Base-by-base conservation (phyloP, 2,113 vertebrate genomes). In the Hemiprocne comata region DNA sequence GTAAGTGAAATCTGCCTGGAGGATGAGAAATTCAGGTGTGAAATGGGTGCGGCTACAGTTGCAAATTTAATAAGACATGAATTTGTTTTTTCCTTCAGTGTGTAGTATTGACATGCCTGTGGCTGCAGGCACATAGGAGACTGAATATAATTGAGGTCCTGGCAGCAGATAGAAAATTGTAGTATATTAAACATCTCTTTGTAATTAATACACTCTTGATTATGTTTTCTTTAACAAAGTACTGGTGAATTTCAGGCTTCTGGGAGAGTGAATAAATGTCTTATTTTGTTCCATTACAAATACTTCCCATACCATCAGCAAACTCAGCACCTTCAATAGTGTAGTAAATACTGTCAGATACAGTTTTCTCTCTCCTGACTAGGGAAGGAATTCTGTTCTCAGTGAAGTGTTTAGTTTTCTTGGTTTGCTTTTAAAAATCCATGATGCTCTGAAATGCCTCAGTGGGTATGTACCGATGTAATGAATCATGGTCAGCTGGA, bases 21-120 rank as follows among this genome's bases (percentile, higher is more conserved):
- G 97, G 97, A 96, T 95, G 96, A 97, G 89, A 96, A 97, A 95
- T 97, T 98, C 93, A 97, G 81, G 95, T 95, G 95, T 98, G 96
- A 98, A 98, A 96, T 93, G 85, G 85, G 93, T 97, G 96, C 66
- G 85, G 97, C 95, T 97, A 97, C 93, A 96, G 81, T 97, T 97
- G 89, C 94, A 94, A 94, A 97, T 94, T 95, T 97, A 98, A 97
- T 96, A 96, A 97, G 90, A 87, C n/a, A 65, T 53, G 82, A 77
- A 76, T 96, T 83, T 92, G 26, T 70, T 93, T 94, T 91, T 97
- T 95, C 73, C 83, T 97, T 97, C 83, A 87, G 95, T 95, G 96
- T 85, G 85, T 61, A n/a, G 97, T 94, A 94, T 95, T 46, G 79
- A 97, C 98, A 97, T 98, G 98, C 77, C 97, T 89, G 8, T 96